Evolutionary conservation across 1,140 invertebrate genomes (phyloP), one percentile per base, ranked within the genome.

Genomic region (Eueides isabella): DNA sequence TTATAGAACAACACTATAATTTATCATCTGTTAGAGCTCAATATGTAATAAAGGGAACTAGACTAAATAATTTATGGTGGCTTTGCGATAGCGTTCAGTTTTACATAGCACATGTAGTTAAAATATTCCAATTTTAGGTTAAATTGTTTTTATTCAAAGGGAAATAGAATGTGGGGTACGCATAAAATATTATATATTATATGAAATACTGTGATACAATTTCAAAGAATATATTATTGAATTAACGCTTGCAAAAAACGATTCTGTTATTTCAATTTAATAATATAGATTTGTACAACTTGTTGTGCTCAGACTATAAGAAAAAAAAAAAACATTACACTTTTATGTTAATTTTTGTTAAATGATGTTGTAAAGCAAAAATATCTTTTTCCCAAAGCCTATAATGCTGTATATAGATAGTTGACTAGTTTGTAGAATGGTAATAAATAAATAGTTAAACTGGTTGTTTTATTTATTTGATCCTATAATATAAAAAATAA

Each of bases 401-500:
- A 73, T 35, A 70, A 76, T 70, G 83, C 82, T 92, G 88, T 92
- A 91, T 35, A 92, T 92, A 92, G 81, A 83, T n/a, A 78, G 87
- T 91, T 91, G 81, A 91, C 80, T 92, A 92, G 88, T 92, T 80
- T 86, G 85, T 91, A 92, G 90, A 85, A 85, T 86, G 82, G 79
- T 86, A 85, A 76, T 82, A 83, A 88, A 90, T 79, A 77, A 75
- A 71, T 72, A 55, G 73, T 65, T 33, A 67, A 35, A 23, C 16
- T 62, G 63, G 31, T 75, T 72, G 62, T 84, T 81, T 85, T 78
- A 78, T 81, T 84, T 14, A 1, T 79, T 6, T 5, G 4, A 55
- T 23, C n/a, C 19, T 23, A 23, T 55, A 19, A 19, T 44, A n/a
- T 7, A 44, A 14, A 9, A 11, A 33, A 33, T 33, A 9, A 38